Evolutionary conservation across 2,888 invertebrate genomes (phyloP).

Genomic region (Tyria jacobaeae): DNA sequence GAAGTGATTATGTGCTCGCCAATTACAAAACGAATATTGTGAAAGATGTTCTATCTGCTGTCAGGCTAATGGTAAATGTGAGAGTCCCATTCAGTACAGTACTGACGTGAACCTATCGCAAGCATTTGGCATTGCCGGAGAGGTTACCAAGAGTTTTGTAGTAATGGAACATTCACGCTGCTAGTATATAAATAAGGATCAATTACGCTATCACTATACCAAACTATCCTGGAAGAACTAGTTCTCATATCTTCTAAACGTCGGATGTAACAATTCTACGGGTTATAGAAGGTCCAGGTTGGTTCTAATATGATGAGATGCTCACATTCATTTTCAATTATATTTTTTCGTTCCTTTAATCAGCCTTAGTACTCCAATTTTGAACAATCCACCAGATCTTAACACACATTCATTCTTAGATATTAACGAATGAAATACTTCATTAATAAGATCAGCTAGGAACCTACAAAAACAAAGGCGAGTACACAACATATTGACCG

Average conservation of each 20-base stretch:
- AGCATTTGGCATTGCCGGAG: not conserved
- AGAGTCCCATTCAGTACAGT: not conserved
- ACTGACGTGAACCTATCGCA: not conserved
- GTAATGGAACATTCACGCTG: too few species aligned
- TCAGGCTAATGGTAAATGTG: too few species aligned
- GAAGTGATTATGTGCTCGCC: slow-evolving; percentile 22
- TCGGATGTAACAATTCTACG: not conserved
- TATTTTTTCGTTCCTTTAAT: slow-evolving; percentile 42
- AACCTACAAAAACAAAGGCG: slow-evolving; percentile 30
- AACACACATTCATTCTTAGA: slow-evolving; percentile 14
- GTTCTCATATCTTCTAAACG: not conserved
- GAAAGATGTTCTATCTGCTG: slow-evolving; percentile 11
- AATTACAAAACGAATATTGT: slow-evolving; percentile 4
- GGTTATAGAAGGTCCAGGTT: not conserved
- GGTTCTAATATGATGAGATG: not conserved
- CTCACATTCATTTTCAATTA: slow-evolving; percentile 10
- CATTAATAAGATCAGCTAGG: slow-evolving; percentile 5
- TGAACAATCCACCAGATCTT: slow-evolving; percentile 12
- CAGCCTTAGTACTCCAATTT: slow-evolving; percentile 52
- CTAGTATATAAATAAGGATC: too few species aligned
- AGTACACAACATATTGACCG: slow-evolving; percentile 27
- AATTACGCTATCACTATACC: too few species aligned
- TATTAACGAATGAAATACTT: slow-evolving; percentile 17
- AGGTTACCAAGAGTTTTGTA: not conserved
- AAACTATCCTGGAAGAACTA: too few species aligned